Evolutionary conservation across 2,113 vertebrate species (phyloP), one percentile per base, ranked within the genome.

Genomic region (Callipepla californica): DNA sequence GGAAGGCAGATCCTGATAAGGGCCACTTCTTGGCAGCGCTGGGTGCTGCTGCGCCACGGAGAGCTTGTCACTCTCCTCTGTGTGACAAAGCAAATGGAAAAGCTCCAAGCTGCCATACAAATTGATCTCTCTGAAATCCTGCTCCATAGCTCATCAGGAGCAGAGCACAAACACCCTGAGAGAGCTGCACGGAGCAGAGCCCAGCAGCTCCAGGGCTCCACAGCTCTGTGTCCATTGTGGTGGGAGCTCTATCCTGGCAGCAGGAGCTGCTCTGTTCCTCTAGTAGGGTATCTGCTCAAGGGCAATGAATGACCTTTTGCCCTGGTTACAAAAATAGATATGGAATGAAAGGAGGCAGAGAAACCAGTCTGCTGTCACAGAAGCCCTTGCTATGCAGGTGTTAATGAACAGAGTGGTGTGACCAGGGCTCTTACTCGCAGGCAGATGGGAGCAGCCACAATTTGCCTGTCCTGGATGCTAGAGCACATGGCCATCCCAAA

Each of bases 1-100:
- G 30, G 30, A 94, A 90, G 69, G 85, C 62, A 93, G 80, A 92
- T 76, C 58, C 74, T 90, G 92, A 88, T 90, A 95, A 94, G 42
- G 42, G 62, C 62, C 0, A 2, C 23, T 88, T 76, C 78, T 53
- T 68, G 76, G 85, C 90, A 95, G 74, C 2, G 1, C 65, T 42
- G 34, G 63, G 79, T 66, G 82, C 74, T 50, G 26, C 13, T 75
- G 30, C 57, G 74, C 44, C 50, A 86, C 2, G 13, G 68, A 93
- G 61, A 69, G 48, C 86, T 81, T 63, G 62, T 89, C 75, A 76
- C 51, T 83, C 65, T 90, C 48, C 70, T 63, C 42, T 23, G 65
- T 44, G 86, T 87, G 83, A 94, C 66, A 90, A 88, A 69, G 38
- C 19, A 75, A 80, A 93, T 7, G 63, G 45, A 48, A 48, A 95